Evolutionary conservation across 2,888 invertebrate genomes (phyloP), one percentile per base, ranked within the genome.

Genomic region (Harmothoe impar): DNA sequence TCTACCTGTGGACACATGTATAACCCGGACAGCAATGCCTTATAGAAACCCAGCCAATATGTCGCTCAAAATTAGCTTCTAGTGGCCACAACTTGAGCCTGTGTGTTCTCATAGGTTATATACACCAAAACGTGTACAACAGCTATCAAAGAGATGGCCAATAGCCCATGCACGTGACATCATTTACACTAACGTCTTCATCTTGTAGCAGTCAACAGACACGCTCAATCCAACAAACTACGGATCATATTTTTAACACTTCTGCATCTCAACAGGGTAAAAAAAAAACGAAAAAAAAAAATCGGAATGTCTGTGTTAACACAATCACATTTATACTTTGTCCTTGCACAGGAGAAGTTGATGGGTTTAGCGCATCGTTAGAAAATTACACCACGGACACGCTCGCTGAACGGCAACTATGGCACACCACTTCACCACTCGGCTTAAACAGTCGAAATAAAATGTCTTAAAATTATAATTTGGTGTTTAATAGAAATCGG

Each of bases 221-320:
- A 72, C 72, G 72, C 72, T 72, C 15, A 72, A 25, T 72, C 29
- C 20, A 72, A 3, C 43, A n/a, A 35, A 81, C 31, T 35, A 17
- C 81, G 0, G 35, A 23, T 43, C 33, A 23, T 81, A 17, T 81
- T 81, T 43, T 17, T 12, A 77, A 77, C 25, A 77, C 5, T 1
- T 81, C 33, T 43, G 35, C 81, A 81, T 43, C 35, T 56, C 25
- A 86, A 86, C 86, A 86, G 15, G 17, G 52, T 3, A 25, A 29
- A 56, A 56, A 43, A 43, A 23, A 43, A 43, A 72, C 72, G 29
- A n/a, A 7, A 72, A n/a, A 72, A 72, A 78, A n/a, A 20, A 54
- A 54, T n/a, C 86, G 86, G 86, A 86, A 86, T 86, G 86, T 86
- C 86, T 86, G 86, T 56, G 86, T 86, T 54, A 25, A 86, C 56